phyloP scores from a whole-genome alignment of 2,113 vertebrate species.

The Macquaria ambigua region DNA sequence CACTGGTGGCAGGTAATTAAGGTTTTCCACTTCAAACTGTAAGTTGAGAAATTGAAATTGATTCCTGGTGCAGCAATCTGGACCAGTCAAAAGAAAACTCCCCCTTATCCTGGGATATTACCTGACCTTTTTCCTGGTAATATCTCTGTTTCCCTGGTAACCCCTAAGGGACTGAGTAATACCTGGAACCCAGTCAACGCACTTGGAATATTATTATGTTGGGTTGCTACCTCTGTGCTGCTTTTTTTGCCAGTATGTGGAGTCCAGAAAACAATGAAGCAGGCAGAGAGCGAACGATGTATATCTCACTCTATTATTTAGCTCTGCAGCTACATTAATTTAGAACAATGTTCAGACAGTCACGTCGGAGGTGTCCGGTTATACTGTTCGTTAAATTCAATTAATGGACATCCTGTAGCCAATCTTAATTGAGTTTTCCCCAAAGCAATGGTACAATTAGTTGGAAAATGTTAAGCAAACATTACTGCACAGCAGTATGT shows the following conservation, averaged over 20 bases:
- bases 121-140: conserved; percentile 33
- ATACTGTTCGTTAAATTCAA: conserved; percentile 53
- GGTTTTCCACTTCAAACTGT: conserved; percentile 13
- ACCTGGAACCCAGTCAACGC: conserved; percentile 55
- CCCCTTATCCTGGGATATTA: conserved; percentile 36
- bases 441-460: conserved; percentile 49
- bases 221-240: conserved; percentile 13
- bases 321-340: conserved; percentile 39
- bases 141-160: conserved; percentile 64
- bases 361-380: conserved; percentile 57
- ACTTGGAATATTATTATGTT: conserved; percentile 22
- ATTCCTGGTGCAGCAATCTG: not conserved
- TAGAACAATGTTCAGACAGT: conserved; percentile 21
- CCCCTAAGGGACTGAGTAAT: conserved; percentile 46
- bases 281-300: not conserved
- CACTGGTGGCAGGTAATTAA: conserved; percentile 25
- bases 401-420: conserved; percentile 63
- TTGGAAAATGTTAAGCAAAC: conserved; percentile 57
- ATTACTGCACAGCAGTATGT: not conserved
- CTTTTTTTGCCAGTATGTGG: conserved; percentile 18
- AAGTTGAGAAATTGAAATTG: conserved; percentile 24
- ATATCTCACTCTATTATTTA: conserved; percentile 16
- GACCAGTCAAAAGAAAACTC: conserved; percentile 4
- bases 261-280: conserved; percentile 20
- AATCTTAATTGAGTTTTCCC: conserved; percentile 59